These are phyloP conservation scores for Microcebus griseorufus DNA, from an alignment of 2,113 vertebrate species.

Conservation along the genomic window DNA sequence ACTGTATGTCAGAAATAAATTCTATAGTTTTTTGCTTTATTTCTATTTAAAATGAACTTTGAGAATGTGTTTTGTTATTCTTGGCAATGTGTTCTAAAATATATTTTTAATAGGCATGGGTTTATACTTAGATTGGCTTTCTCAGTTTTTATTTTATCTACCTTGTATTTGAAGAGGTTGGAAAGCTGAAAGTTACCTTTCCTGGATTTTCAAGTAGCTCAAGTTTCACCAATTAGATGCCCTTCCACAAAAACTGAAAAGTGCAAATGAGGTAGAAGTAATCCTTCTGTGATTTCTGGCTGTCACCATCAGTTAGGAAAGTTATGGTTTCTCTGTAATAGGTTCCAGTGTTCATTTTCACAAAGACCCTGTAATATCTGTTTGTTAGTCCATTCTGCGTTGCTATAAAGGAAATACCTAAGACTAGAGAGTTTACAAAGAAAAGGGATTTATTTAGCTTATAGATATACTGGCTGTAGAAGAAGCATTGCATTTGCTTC, in stretches of 20 bases:
- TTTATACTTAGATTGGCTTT: neutral
- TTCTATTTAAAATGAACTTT: constrained; percentile 1
- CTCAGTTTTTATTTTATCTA: neutral
- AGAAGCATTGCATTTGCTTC: no score
- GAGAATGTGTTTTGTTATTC: neutral
- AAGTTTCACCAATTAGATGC: neutral
- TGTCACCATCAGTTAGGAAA: neutral
- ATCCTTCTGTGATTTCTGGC: neutral
- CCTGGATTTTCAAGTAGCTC: neutral
- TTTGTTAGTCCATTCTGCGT: no score
- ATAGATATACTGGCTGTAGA: no score
- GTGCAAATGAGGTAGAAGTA: neutral
- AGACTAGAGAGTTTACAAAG: no score
- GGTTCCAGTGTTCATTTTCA: neutral
- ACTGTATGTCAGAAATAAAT: neutral
- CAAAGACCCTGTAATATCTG: neutral
- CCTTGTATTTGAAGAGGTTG: neutral
- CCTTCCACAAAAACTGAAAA: neutral
- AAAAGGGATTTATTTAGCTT: no score
- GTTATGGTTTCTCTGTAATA: neutral
- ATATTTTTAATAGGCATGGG: neutral
- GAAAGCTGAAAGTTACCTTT: neutral
- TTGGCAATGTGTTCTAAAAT: constrained; percentile 4
- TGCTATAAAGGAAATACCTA: no score
- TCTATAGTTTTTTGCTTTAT: neutral